Evolutionary conservation across 2,797 vertebrate genomes (phyloP).

Genomic region (Cryptoblepharus egeriae): DNA sequence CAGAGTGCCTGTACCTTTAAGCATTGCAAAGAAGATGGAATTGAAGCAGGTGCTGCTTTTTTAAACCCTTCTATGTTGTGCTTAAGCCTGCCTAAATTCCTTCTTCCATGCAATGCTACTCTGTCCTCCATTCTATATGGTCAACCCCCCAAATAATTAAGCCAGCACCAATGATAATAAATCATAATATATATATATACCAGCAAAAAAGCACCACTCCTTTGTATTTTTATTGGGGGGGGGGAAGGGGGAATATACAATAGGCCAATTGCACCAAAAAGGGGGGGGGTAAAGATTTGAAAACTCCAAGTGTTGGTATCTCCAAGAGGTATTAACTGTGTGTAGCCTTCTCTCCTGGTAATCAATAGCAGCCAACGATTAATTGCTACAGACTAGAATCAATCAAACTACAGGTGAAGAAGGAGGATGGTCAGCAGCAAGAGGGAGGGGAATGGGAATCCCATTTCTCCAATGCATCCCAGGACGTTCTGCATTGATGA

Average conservation of each 20-base stretch:
- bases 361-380: conserved; percentile 10
- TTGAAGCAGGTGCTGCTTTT: too few relatives aligned
- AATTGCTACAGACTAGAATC: background rate
- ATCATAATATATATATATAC: background rate
- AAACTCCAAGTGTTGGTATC: conserved; percentile 14
- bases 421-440: background rate
- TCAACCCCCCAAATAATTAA: conserved; percentile 1
- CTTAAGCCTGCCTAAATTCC: too few relatives aligned
- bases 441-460: too few relatives aligned
- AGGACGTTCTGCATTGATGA: too few relatives aligned
- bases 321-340: background rate
- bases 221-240: too few relatives aligned
- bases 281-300: background rate
- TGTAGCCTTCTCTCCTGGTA: background rate
- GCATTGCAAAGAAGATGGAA: too few relatives aligned
- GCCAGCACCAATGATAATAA: background rate
- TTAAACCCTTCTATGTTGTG: too few relatives aligned
- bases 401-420: background rate
- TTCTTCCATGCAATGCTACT: too few relatives aligned
- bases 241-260: too few relatives aligned
- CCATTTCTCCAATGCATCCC: background rate
- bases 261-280: background rate
- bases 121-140: too few relatives aligned
- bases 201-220: background rate
- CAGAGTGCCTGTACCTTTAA: too few relatives aligned